Evolutionary conservation across 2,113 vertebrate species (phyloP).

Genomic region (Tor tambroides): DNA sequence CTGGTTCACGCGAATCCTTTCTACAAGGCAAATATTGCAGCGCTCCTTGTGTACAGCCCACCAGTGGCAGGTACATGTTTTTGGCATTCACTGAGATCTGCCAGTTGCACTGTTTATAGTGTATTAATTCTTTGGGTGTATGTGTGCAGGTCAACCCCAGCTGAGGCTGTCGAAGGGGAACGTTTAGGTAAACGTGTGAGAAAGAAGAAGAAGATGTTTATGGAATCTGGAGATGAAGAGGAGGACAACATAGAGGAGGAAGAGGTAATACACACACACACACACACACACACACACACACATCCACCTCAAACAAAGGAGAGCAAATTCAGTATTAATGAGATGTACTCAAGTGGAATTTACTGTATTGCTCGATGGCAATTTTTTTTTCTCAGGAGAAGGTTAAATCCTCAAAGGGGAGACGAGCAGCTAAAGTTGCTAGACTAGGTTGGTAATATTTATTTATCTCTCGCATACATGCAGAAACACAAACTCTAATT

Average conservation of each 20-base stretch:
- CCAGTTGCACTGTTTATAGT: neutral
- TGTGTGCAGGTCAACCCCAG: constrained; percentile 71
- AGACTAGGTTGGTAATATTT: constrained; percentile 76
- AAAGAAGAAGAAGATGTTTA: constrained; percentile 87
- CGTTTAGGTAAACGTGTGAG: constrained; percentile 83
- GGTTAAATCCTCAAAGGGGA: constrained; percentile 81
- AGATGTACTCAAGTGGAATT: neutral
- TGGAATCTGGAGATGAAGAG: constrained; percentile 91
- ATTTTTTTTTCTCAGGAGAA: constrained; percentile 77
- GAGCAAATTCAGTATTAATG: neutral
- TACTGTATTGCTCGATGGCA: neutral
- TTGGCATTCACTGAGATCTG: neutral
- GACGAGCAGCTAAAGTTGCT: constrained; percentile 83
- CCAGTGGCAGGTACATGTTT: constrained; percentile 75
- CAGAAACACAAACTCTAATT: neutral
- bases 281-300: neutral
- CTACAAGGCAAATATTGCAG: constrained; percentile 80
- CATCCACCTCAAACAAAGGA: neutral
- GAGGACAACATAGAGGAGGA: constrained; percentile 85
- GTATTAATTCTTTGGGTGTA: neutral
- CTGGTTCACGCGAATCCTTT: constrained; percentile 72
- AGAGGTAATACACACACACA: constrained; percentile 65
- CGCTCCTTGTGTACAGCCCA: constrained; percentile 76
- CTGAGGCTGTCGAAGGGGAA: constrained; percentile 75
- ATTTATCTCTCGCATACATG: neutral